phyloP scores from a whole-genome alignment of 2,113 vertebrate species.

The Saguinus midas region DNA sequence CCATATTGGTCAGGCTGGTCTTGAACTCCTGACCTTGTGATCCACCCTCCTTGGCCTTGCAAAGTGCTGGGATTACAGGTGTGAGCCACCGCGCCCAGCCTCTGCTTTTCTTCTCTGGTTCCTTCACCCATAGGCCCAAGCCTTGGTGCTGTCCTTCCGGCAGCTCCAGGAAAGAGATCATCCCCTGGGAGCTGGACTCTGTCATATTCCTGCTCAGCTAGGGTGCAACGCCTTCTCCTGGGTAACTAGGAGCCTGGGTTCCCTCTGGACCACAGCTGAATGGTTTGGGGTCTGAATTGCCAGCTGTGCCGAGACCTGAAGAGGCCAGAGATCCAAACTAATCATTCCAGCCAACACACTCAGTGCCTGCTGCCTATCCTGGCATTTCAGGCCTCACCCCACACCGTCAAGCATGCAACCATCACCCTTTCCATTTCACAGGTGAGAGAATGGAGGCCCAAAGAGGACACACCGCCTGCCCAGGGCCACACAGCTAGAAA shows the following conservation, averaged over 20 bases:
- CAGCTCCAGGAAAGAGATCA: neutral
- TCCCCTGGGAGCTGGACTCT: neutral
- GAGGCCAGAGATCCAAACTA: neutral
- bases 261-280: neutral
- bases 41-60: too few relatives aligned
- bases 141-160: neutral
- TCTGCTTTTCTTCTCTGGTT: neutral
- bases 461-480: neutral
- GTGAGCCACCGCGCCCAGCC: too few relatives aligned
- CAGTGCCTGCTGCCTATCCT: neutral
- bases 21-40: too few relatives aligned
- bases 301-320: neutral
- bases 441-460: neutral
- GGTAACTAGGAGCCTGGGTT: neutral
- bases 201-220: neutral
- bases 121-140: neutral
- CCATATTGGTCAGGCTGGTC: too few relatives aligned
- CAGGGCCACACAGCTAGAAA: neutral
- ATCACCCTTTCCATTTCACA: neutral
- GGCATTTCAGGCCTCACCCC: rapidly evolving
- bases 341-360: neutral
- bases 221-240: neutral
- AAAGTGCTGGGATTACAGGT: too few relatives aligned
- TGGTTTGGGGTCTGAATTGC: neutral
- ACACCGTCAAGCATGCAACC: too few relatives aligned